Conservation (phyloP, 2,113 vertebrate species). For the Forbesichthys agassizii region DNA sequence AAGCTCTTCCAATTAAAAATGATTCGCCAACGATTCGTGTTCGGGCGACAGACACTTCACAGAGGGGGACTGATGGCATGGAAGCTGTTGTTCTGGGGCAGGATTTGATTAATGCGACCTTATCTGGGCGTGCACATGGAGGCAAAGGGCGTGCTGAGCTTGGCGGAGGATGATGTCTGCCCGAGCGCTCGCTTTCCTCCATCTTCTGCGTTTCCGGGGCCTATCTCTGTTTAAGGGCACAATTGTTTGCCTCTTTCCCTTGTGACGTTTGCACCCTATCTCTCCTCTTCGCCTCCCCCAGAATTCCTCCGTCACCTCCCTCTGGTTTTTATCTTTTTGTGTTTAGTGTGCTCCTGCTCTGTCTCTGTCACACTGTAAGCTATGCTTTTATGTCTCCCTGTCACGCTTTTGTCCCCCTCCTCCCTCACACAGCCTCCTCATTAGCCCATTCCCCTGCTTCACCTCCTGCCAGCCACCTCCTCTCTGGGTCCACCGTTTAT, state of each 20-base stretch:
- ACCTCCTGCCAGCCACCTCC: slow-evolving; percentile 31
- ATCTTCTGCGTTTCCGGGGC: slow-evolving; percentile 21
- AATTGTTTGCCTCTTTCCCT: slow-evolving; percentile 33
- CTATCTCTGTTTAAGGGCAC: slow-evolving; percentile 38
- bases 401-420: slow-evolving; percentile 1
- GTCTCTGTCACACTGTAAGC: slow-evolving; percentile 25
- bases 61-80: slow-evolving; percentile 73
- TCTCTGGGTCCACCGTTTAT: slow-evolving; percentile 22
- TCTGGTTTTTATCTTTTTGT: slow-evolving; percentile 19
- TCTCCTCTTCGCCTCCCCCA: neutral
- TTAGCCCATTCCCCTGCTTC: slow-evolving; percentile 23
- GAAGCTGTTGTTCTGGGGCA: slow-evolving; percentile 73
- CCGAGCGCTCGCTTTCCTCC: slow-evolving; percentile 41
- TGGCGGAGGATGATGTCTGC: slow-evolving; percentile 72
- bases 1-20: slow-evolving; percentile 95
- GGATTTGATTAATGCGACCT: slow-evolving; percentile 89
- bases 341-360: slow-evolving; percentile 12
- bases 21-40: slow-evolving; percentile 83
- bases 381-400: slow-evolving; percentile 35
- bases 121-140: slow-evolving; percentile 89
- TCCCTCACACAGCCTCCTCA: slow-evolving; percentile 6
- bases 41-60: slow-evolving; percentile 84
- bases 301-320: slow-evolving; percentile 18
- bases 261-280: neutral
- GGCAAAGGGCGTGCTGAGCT: slow-evolving; percentile 70